A percentile compares a stretch with the other conserved stretches of the same genome.
phyloP scores from a whole-genome alignment of 2,113 vertebrate species.

The Pterocles orientalis region DNA sequence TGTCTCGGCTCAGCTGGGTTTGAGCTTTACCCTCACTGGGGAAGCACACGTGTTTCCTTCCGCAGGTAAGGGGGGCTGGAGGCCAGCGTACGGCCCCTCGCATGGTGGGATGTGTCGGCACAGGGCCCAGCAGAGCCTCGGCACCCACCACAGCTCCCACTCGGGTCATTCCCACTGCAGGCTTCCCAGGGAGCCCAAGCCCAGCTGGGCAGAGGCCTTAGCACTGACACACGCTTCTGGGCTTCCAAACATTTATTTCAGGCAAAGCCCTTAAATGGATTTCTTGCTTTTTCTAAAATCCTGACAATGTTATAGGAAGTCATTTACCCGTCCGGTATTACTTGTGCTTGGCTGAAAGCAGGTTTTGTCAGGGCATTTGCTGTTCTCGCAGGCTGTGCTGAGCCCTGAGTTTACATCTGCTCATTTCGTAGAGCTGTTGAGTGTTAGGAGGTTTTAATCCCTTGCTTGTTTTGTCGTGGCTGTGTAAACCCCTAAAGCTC shows the following conservation, averaged over 20 bases:
- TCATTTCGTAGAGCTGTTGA: background rate
- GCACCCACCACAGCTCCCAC: background rate
- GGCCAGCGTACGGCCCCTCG: background rate
- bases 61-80: background rate
- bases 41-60: background rate
- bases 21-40: background rate
- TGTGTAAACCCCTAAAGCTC: background rate
- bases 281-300: background rate
- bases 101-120: background rate
- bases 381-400: background rate
- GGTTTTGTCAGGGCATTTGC: background rate
- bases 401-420: background rate
- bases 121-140: background rate
- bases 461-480: background rate
- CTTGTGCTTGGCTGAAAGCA: background rate
- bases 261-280: background rate
- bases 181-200: background rate
- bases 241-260: background rate
- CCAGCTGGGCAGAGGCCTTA: background rate
- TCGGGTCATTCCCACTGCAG: background rate
- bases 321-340: background rate
- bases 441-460: slow-evolving; percentile 7
- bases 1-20: background rate
- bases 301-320: background rate
- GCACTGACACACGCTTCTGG: background rate